These are phyloP conservation scores for Mythimna impura DNA, from an alignment of 2,888 invertebrate genomes.

Conservation along the genomic window DNA sequence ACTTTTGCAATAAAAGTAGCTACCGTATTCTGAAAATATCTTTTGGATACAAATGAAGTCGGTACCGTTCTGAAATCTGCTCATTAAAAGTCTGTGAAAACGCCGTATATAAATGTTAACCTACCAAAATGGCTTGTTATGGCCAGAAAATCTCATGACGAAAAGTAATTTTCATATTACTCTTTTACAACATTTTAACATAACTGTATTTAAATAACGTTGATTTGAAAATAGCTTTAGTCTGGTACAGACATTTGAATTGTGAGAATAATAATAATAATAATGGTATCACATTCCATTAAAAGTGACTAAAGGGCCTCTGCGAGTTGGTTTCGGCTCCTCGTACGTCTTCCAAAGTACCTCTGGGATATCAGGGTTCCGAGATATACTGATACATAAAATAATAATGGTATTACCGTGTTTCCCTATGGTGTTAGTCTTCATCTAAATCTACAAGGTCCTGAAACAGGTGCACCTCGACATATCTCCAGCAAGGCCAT, in stretches of 20 bases:
- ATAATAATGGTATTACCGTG: too few species aligned
- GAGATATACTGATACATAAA: too few species aligned
- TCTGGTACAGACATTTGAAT: slow-evolving; percentile 25
- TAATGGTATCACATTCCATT: too few species aligned
- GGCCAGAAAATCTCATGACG: background rate
- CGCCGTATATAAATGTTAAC: background rate
- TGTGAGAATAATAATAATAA: slow-evolving; percentile 9
- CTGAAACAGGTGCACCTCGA: too few species aligned
- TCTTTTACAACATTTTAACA: slow-evolving; percentile 3
- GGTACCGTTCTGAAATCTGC: background rate
- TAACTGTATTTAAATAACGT: slow-evolving; percentile 38
- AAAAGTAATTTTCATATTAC: slow-evolving; percentile 1
- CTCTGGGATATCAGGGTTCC: too few species aligned
- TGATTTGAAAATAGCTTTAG: slow-evolving; percentile 24
- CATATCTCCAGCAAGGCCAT: too few species aligned
- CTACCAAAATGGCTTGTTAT: background rate
- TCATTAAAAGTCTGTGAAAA: slow-evolving; percentile 22
- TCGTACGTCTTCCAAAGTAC: too few species aligned
- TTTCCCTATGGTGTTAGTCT: background rate
- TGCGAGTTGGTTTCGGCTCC: too few species aligned
- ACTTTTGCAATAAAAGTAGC: slow-evolving; percentile 7
- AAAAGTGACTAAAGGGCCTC: too few species aligned
- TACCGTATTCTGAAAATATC: background rate
- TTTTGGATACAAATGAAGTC: background rate
- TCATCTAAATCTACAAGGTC: too few species aligned